Evolutionary conservation across 2,113 vertebrate species (phyloP), one percentile per base, ranked within the genome.

Genomic region (Phylloscopus whistleri): DNA sequence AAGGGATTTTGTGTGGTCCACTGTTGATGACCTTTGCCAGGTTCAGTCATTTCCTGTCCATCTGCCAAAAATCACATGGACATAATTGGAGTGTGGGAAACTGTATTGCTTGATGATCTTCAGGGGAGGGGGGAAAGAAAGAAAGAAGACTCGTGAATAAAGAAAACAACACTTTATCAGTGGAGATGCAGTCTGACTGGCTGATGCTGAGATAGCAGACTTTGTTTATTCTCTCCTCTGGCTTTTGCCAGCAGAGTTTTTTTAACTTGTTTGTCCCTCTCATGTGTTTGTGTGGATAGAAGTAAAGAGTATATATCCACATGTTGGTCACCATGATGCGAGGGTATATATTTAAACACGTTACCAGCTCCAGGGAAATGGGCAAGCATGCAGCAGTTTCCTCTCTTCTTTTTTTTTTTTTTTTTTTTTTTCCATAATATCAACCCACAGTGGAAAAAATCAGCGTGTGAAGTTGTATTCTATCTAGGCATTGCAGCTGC

Each of bases 31-130:
- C 97, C 97, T 97, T 97, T 98, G 97, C 98, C 92, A 95, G 98
- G 97, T 97, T 95, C 96, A 95, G 98, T 98, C 98, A 98, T 98
- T 99, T 99, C 99, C 99, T 98, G 93, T 94, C 95, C 93, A 93
- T 97, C 97, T 98, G 98, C 99, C 99, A 99, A 98, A 98, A 98
- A 97, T 98, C 98, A 99, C 98, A 97, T 72, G 96, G 94, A 94
- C 96, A 75, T 94, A 94, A 94, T 93, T 95, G 74, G 94, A 98
- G 97, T 98, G 98, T 98, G 99, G 98, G 98, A 99, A 98, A 98
- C 91, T 87, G 72, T 89, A 80, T 92, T 95, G 72, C 93, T 44
- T 97, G 92, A 97, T 97, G 96, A 95, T 97, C 96, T 96, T 97
- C 95, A 91, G 90, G 94, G 95, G 87, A 91, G 93, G 59, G 83